Base-by-base conservation (phyloP, 2,888 invertebrate genomes). In the Tholera decimalis region DNA sequence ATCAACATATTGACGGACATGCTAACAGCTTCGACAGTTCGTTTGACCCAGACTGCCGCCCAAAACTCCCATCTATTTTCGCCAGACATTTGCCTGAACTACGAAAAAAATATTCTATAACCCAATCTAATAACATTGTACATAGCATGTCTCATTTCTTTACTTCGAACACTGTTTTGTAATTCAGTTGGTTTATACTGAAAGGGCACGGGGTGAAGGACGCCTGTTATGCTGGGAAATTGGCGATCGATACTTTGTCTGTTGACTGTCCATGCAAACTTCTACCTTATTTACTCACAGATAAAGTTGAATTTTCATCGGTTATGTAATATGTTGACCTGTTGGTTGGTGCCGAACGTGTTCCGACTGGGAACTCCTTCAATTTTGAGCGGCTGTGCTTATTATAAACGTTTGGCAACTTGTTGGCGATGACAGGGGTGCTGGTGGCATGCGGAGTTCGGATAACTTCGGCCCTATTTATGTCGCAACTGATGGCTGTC, bases 121-220 rank as follows among this genome's bases (percentile, higher is more conserved):
- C 26, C 61, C 59, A 26, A 47, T 63, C 50, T 56, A 44, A 71
- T 58, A 68, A 51, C 35, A 67, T 59, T 49, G 74, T 65, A 68
- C 15, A 37, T 50, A 8, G 24, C 59, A 49, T 56, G 60, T 64
- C 44, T 61, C 65, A 64, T 72, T 80, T 77, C 54, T 73, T 66
- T 58, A 64, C 59, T 74, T 77, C 66, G 59, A 68, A 63, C 54
- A 74, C 67, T 72, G 71, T 84, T 87, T 80, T 83, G 75, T 66
- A 79, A 88, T 84, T 84, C 77, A 73, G 86, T 63, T 85, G 90
- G 86, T 70, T 89, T 83, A 84, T 77, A 84, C 78, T 61, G 68
- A 85, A 94, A 94, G 94, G 94, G 89, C 93, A 93, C 88, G 89
- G 85, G 94, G 93, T 93, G 93, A 94, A 93, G 93, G 94, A 93